A percentile compares a stretch with the other conserved stretches of the same genome.
These are phyloP conservation scores for Ectemnius cavifrons DNA, from an alignment of 2,888 invertebrate species.

Conservation along the genomic window DNA sequence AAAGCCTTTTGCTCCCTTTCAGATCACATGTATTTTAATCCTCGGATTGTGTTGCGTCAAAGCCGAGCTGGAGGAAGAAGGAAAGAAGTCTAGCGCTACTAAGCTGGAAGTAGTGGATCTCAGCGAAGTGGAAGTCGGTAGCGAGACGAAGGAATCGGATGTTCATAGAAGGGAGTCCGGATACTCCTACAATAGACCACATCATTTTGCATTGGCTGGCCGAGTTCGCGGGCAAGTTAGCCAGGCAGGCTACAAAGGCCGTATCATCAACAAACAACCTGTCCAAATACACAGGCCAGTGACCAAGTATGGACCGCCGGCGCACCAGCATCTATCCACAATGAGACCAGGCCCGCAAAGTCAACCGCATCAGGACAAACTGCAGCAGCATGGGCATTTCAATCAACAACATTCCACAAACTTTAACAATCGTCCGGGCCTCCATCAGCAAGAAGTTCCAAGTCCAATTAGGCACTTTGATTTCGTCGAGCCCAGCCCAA, in stretches of 20 bases:
- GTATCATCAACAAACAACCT: slow-evolving; percentile 59
- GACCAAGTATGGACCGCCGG: slow-evolving; percentile 70
- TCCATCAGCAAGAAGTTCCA: slow-evolving; percentile 61
- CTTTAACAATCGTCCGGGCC: slow-evolving; percentile 29
- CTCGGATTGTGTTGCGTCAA: slow-evolving; percentile 45
- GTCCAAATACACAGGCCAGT: slow-evolving; percentile 66
- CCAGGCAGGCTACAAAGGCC: slow-evolving; percentile 57
- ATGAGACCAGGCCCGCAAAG: slow-evolving; percentile 26
- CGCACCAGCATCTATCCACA: slow-evolving; percentile 40
- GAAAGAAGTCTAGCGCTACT: slow-evolving; percentile 45
- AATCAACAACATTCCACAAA: slow-evolving; percentile 37
- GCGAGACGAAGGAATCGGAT: slow-evolving; percentile 42
- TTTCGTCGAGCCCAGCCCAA: slow-evolving; percentile 67
- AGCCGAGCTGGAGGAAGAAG: slow-evolving; percentile 31
- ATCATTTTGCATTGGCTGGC: slow-evolving; percentile 40
- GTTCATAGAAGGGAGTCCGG: slow-evolving; percentile 69
- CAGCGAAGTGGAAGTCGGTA: slow-evolving; percentile 43
- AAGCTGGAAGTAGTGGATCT: slow-evolving; percentile 56
- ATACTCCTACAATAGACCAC: slow-evolving; percentile 65
- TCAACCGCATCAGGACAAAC: slow-evolving; percentile 48
- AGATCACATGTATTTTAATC: slow-evolving; percentile 43
- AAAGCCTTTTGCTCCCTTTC: slow-evolving; percentile 1
- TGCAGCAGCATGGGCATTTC: slow-evolving; percentile 38
- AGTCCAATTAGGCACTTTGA: slow-evolving; percentile 65
- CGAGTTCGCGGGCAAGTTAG: slow-evolving; percentile 47